phyloP scores from a whole-genome alignment of 2,113 vertebrate genomes.

The Cyphomyrus discorhynchus region DNA sequence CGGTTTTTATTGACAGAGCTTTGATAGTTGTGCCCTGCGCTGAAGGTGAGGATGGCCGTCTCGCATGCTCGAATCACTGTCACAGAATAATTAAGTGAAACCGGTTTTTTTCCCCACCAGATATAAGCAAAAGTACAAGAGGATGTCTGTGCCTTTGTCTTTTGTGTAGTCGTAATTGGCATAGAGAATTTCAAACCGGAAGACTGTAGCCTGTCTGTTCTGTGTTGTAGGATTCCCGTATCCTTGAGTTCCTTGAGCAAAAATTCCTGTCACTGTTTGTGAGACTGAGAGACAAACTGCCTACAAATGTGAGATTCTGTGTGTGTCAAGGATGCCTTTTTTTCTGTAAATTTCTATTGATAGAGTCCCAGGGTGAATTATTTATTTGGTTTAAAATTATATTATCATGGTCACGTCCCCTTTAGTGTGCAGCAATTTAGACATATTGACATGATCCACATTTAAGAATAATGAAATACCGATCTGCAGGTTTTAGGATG shows the following conservation, averaged over 20 bases:
- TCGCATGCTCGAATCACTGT: constrained; percentile 9
- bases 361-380: not conserved
- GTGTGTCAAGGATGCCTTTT: not conserved
- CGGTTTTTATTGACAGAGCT: constrained; percentile 99
- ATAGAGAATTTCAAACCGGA: not conserved
- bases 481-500: not conserved
- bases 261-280: not conserved
- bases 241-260: not conserved
- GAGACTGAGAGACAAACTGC: not conserved
- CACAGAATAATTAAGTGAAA: not conserved
- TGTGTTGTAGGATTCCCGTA: not conserved
- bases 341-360: not conserved
- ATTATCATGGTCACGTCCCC: not conserved
- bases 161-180: not conserved
- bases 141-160: not conserved
- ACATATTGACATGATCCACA: not conserved
- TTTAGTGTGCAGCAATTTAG: not conserved
- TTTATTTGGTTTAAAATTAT: not conserved
- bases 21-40: constrained; percentile 96
- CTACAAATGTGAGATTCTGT: not conserved
- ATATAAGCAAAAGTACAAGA: not conserved
- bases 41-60: constrained; percentile 81
- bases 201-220: not conserved
- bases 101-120: not conserved
- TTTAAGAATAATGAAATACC: not conserved